Base-by-base conservation (phyloP, 2,797 vertebrate genomes). In the Gadopsis bispinosus region DNA sequence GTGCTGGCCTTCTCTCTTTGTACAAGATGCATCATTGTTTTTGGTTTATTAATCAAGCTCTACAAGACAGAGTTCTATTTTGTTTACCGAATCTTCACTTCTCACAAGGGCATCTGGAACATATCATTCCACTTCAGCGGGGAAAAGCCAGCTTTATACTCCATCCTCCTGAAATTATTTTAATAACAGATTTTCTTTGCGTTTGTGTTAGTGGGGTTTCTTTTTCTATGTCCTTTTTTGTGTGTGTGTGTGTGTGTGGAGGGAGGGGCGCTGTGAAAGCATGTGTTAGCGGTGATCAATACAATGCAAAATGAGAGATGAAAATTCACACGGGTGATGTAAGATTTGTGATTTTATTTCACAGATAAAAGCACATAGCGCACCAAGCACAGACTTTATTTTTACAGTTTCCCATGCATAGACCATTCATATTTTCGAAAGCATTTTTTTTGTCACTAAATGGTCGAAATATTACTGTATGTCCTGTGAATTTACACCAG, bases 41-140 rank as follows among this genome's bases (percentile, higher is more conserved):
- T 47, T 3, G 5, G 14, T 45, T 45, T 47, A 35, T 37, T 5
- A 56, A 56, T 56, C 16, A 56, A 33, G 7, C 16, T 56, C 16
- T 4, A 19, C 16, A 17, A 53, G 48, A 75, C 3, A 45, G 37
- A 41, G 14, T 19, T 53, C 1, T 63, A 20, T 51, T 61, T 47
- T 12, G 22, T 47, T 26, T 29, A 13, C 22, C 13, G 1, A 29
- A 29, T 54, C 12, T 70, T 64, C 12, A 43, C 39, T 31, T 77
- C 19, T 56, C 16, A 13, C 20, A 51, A 20, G 12, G 47, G 60
- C 45, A 66, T 78, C 50, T 65, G 41, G n/a, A 69, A 17, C 20
- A 1, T 20, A 2, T 50, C 11, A 50, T n/a, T 50, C 19, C n/a
- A 20, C 19, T n/a, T 50, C 47, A 3, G 17, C 16, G 17, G 43